These are phyloP conservation scores for Sinelater perroti DNA, from an alignment of 2,888 invertebrate genomes.

Conservation along the genomic window DNA sequence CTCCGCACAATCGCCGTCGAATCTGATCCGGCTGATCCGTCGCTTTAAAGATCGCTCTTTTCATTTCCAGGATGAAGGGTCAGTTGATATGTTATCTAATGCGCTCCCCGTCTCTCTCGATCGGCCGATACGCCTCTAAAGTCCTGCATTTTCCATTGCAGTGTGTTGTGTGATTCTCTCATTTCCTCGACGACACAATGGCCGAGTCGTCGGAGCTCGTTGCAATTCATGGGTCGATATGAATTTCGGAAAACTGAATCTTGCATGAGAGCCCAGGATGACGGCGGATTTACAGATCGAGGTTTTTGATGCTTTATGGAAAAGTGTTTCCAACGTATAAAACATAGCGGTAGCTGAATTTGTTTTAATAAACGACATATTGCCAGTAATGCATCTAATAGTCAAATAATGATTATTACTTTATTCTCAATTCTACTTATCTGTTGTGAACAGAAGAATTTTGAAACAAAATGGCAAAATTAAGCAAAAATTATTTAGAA, in stretches of 20 bases:
- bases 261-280: constrained; percentile 26
- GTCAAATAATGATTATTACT: too few relatives aligned
- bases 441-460: too few relatives aligned
- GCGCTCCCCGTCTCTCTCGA: constrained; percentile 22
- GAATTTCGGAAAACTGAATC: constrained; percentile 25
- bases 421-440: too few relatives aligned
- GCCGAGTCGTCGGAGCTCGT: constrained; percentile 13
- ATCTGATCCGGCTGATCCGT: constrained; percentile 42
- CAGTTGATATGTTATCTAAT: constrained; percentile 31
- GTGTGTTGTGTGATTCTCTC: constrained; percentile 33
- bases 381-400: too few relatives aligned
- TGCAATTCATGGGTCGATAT: constrained; percentile 24
- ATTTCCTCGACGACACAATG: constrained; percentile 34
- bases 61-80: constrained; percentile 39
- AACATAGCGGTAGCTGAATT: too few relatives aligned
- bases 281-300: too few relatives aligned
- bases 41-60: constrained; percentile 43
- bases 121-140: constrained; percentile 27
- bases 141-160: constrained; percentile 16
- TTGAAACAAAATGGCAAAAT: too few relatives aligned
- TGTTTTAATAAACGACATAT: too few relatives aligned
- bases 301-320: too few relatives aligned
- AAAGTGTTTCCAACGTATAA: too few relatives aligned
- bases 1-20: constrained; percentile 19
- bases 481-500: too few relatives aligned